phyloP scores from a whole-genome alignment of 2,113 vertebrate genomes.

The Emydocephalus ijimae region DNA sequence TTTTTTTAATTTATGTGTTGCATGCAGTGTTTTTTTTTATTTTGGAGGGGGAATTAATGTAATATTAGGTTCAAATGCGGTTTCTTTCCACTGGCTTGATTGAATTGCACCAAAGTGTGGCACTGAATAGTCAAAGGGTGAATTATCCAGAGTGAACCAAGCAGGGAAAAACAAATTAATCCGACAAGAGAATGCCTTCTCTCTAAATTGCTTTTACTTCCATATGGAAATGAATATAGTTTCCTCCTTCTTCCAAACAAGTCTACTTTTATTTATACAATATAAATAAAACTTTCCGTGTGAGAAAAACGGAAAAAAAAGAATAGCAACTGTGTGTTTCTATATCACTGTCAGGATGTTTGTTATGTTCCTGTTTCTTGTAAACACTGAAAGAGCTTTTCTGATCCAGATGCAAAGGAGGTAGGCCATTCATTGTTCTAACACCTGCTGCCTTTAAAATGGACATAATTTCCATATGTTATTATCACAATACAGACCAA shows the following conservation, averaged over 20 bases:
- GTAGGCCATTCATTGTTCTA: constrained; percentile 70
- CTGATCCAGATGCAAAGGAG: constrained; percentile 67
- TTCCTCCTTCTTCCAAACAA: constrained; percentile 8
- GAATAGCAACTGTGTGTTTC: constrained; percentile 47
- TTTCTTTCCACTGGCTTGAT: background rate
- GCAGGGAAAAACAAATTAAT: background rate
- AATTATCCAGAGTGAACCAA: constrained; percentile 8
- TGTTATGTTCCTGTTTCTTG: constrained; percentile 71
- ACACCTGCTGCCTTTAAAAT: constrained; percentile 72
- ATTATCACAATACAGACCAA: constrained; percentile 64
- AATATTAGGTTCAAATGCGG: background rate
- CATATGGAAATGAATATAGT: constrained; percentile 54
- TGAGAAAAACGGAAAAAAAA: constrained; percentile 65
- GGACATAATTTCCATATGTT: constrained; percentile 41
- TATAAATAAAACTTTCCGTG: constrained; percentile 72
- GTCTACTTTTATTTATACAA: constrained; percentile 38
- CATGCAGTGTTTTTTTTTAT: background rate
- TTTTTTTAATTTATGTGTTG: background rate
- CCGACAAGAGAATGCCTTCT: background rate
- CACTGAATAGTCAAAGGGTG: constrained; percentile 25
- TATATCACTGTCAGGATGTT: constrained; percentile 71
- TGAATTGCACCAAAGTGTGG: background rate
- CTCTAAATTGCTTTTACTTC: constrained; percentile 54
- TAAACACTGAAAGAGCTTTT: constrained; percentile 65
- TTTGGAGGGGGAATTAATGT: background rate